Evolutionary conservation across 2,797 vertebrate species (phyloP).

Genomic region (Siniperca scherzeri): DNA sequence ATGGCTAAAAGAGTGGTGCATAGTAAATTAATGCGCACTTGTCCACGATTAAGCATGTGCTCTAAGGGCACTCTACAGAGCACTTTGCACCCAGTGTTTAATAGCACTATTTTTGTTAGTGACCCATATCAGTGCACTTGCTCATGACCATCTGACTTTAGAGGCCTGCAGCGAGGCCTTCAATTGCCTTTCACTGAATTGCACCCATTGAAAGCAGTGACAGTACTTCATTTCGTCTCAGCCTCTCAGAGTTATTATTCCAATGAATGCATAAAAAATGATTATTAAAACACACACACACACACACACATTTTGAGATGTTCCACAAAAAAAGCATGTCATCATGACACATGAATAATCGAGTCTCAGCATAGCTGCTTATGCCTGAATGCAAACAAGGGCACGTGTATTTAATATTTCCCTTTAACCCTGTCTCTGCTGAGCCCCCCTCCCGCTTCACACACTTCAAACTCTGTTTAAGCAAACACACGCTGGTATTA

Average conservation of each 20-base stretch:
- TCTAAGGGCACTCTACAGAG: conserved; percentile 63
- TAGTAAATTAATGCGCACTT: conserved; percentile 73
- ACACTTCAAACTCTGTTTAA: conserved; percentile 69
- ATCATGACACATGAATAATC: conserved; percentile 69
- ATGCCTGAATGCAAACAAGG: conserved; percentile 77
- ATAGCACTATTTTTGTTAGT: conserved; percentile 61
- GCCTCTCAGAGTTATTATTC: conserved; percentile 32
- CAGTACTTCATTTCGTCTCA: conserved; percentile 14
- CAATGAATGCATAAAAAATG: conserved; percentile 55
- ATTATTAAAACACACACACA: conserved; percentile 56
- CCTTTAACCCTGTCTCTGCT: conserved; percentile 60
- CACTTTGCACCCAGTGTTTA: conserved; percentile 62
- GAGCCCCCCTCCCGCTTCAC: conserved; percentile 40
- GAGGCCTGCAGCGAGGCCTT: conserved; percentile 50
- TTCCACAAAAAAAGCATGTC: conserved; percentile 51
- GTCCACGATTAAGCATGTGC: conserved; percentile 69
- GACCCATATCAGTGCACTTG: conserved; percentile 61
- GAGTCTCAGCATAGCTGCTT: conserved; percentile 56
- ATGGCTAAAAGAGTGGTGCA: conserved; percentile 47
- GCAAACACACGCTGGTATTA: conserved; percentile 60
- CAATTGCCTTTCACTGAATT: conserved; percentile 42
- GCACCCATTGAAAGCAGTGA: conserved; percentile 36
- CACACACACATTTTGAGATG: conserved; percentile 21
- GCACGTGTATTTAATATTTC: conserved; percentile 75
- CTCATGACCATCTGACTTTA: conserved; percentile 53